These are phyloP conservation scores for Ophonus ardosiacus DNA, from an alignment of 2,888 invertebrate species.

Conservation along the genomic window DNA sequence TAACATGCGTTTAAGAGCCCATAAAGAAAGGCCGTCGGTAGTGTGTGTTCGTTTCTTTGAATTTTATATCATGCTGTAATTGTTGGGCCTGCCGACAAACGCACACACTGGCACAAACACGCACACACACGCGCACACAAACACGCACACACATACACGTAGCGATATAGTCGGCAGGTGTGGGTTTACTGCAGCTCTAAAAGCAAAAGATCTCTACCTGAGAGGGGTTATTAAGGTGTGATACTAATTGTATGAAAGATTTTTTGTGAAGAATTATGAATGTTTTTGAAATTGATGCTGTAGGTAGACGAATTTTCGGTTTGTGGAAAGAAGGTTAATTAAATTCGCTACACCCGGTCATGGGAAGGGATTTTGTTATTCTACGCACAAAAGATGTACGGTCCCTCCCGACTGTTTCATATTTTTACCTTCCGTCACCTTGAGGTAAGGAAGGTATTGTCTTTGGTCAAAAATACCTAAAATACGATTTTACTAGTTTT, in stretches of 20 bases:
- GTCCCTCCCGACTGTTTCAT: too few species aligned
- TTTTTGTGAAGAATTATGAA: neutral
- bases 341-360: neutral
- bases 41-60: constrained; percentile 36
- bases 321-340: neutral
- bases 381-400: too few species aligned
- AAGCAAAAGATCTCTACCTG: neutral
- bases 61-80: constrained; percentile 45
- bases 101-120: neutral
- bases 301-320: neutral
- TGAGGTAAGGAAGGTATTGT: too few species aligned
- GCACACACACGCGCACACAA: constrained; percentile 8
- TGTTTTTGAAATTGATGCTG: neutral
- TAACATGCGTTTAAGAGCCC: constrained; percentile 36
- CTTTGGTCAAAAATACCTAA: too few species aligned
- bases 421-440: too few species aligned
- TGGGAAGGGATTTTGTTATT: too few species aligned
- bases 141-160: neutral
- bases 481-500: too few species aligned
- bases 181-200: neutral
- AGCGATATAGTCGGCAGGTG: constrained; percentile 25
- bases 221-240: neutral
- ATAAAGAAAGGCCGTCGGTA: constrained; percentile 10
- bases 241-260: neutral
- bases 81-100: constrained; percentile 34